Evolutionary conservation across 64 coral and sea anemone genomes (phyloP), one percentile per base, ranked within the genome.

Genomic region (Montipora efflorescens): DNA sequence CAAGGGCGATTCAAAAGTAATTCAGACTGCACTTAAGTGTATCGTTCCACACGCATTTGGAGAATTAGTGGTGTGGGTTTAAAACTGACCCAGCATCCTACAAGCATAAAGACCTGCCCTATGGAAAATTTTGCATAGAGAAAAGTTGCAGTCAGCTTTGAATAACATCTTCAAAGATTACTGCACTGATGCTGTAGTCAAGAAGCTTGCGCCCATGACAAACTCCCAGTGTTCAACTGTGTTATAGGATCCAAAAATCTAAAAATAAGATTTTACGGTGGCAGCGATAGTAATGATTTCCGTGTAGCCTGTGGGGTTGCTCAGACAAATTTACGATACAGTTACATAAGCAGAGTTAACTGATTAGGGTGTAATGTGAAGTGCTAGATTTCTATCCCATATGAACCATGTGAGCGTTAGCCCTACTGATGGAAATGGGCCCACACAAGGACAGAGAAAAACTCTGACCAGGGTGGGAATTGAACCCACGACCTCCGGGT

Each of bases 1-100:
- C 51, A 95, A 92, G 59, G 81, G 72, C 15, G 20, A 95, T 64
- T 5, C 77, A 13, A 49, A 73, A 57, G 21, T 25, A 36, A 70
- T 93, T 5, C 81, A 96, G 61, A 16, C 12, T 14, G 18, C 86
- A 22, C 43, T 96, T 12, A 48, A 20, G 78, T 76, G 20, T 45
- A 90, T 96, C 48, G 59, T 96, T 67, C 90, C 90, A 7, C 90
- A 96, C 79, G 90, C 90, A 5, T 96, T 92, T 95, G 94, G 85
- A 3, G 7, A 92, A 36, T 4, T 78, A 79, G 59, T 95, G 94
- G 94, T 91, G 94, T 64, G 28, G 82, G 23, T 76, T 76, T 10
- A 79, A 76, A 51, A 53, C n/a, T 23, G 50, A 82, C 23, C 58
- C 53, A 89, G 51, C 67, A 44, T 79, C 52, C 47, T 20, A 89